Base-by-base conservation (phyloP, 2,888 invertebrate genomes). In the Stenoptilia bipunctidactyla region DNA sequence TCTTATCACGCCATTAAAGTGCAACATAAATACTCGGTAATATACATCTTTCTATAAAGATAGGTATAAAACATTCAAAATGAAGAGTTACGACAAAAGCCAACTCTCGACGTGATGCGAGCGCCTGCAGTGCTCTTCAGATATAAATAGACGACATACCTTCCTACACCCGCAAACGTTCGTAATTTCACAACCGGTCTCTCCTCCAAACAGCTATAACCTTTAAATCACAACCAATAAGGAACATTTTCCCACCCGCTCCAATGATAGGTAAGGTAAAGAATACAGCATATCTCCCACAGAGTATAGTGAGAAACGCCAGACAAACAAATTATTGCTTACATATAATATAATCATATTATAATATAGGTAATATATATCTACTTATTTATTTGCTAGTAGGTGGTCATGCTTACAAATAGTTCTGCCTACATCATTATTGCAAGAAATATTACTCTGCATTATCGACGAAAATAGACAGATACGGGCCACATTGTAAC, bases 61-160 rank as follows among this genome's bases (percentile, higher is more conserved):
- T n/a, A 20, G 20, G 41, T 13, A 35, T 9, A 55, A 61, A n/a
- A 60, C 60, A 61, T 67, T 61, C 62, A 66, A 66, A 69, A 67
- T 66, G 55, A 63, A 67, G 61, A 61, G 59, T 58, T 57, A 61
- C 55, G 61, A 66, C 66, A 64, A 65, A 68, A 64, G 58, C 57
- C 48, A 59, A 57, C 61, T 58, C 60, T 53, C 53, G 51, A 54
- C 44, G 55, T 61, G 63, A 62, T 65, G 69, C 66, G 64, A 58
- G 58, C 63, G 65, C 61, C 62, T 70, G 69, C 69, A 73, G 56
- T 62, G 69, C 64, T 66, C 61, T 56, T 56, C 65, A 52, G 66
- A 62, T 82, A 82, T 75, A 76, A 79, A 82, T 82, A 82, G 77
- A 70, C 61, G 66, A 66, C 72, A 67, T 73, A 72, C 79, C 74